These are phyloP conservation scores for Hirtodrosophila cameraria DNA, from an alignment of 2,888 invertebrate species.

Conservation along the genomic window DNA sequence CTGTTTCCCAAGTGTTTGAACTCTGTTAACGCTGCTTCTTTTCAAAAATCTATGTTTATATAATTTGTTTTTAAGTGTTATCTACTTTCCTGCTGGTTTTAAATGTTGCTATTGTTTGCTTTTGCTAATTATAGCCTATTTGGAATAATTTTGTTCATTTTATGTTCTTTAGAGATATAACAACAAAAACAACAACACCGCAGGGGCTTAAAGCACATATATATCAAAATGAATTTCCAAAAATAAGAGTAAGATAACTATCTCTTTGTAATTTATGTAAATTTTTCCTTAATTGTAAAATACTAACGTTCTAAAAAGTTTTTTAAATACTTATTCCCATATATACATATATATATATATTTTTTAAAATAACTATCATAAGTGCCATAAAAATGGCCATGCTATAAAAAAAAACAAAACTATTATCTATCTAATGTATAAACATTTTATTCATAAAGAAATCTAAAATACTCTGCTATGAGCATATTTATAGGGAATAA, in stretches of 20 bases:
- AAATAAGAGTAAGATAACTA: constrained; percentile 25
- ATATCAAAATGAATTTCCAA: constrained; percentile 28
- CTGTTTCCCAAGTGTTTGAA: constrained; percentile 24
- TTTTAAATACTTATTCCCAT: constrained; percentile 37
- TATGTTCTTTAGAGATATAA: constrained; percentile 64
- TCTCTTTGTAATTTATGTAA: constrained; percentile 62
- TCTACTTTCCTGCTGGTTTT: constrained; percentile 56
- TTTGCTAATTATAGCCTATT: constrained; percentile 68
- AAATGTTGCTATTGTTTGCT: constrained; percentile 74
- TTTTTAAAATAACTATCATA: no score
- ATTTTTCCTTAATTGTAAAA: constrained; percentile 62
- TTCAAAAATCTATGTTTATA: constrained; percentile 4
- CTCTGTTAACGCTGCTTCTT: constrained; percentile 37
- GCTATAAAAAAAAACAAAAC: constrained; percentile 30
- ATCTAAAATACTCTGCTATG: constrained; percentile 29
- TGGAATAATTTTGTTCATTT: constrained; percentile 28
- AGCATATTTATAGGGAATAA: constrained; percentile 43
- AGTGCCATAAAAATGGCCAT: constrained; percentile 31
- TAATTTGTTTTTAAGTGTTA: constrained; percentile 28
- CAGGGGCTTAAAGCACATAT: constrained; percentile 67
- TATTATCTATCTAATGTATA: constrained; percentile 43
- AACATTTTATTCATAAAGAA: constrained; percentile 26
- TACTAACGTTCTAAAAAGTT: constrained; percentile 46
- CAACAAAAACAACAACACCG: constrained; percentile 75
- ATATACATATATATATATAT: constrained; percentile 37